Percentiles rank a stretch among this genome's conserved stretches.
phyloP scores from a whole-genome alignment of 2,888 invertebrate genomes.

The Lasioglossum oenotherae region DNA sequence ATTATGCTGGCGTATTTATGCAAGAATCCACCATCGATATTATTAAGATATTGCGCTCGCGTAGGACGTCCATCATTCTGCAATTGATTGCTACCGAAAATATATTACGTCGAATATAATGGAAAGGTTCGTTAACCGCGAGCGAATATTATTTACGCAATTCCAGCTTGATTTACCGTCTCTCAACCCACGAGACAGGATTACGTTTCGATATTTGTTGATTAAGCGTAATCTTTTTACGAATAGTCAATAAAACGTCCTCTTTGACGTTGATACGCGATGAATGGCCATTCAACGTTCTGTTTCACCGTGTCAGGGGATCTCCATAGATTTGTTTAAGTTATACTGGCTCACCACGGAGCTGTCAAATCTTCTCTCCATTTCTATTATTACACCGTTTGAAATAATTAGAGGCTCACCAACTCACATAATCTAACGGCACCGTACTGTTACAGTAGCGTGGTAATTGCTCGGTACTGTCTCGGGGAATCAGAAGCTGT shows the following conservation, averaged over 20 bases:
- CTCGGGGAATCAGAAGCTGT: not conserved
- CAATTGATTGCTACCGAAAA: slow-evolving; percentile 18
- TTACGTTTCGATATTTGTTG: not conserved
- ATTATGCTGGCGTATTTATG: not conserved
- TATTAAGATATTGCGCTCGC: not conserved
- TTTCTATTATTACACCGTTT: not conserved
- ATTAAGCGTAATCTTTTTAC: not conserved
- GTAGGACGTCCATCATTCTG: not conserved
- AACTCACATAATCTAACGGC: not conserved
- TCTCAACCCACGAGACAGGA: not conserved
- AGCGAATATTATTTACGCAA: not conserved
- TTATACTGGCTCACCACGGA: not conserved
- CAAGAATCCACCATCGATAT: not conserved
- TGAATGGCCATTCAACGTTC: not conserved
- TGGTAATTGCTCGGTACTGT: not conserved
- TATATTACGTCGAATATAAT: slow-evolving; percentile 8
- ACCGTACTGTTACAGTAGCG: not conserved
- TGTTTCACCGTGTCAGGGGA: not conserved
- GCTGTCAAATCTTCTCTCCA: not conserved
- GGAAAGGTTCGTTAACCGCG: not conserved
- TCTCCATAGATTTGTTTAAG: not conserved
- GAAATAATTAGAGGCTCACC: not conserved
- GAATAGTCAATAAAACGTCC: not conserved
- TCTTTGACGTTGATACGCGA: not conserved
- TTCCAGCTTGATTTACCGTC: not conserved